Evolutionary conservation across 2,113 vertebrate genomes (phyloP).

Genomic region (Egretta garzetta): DNA sequence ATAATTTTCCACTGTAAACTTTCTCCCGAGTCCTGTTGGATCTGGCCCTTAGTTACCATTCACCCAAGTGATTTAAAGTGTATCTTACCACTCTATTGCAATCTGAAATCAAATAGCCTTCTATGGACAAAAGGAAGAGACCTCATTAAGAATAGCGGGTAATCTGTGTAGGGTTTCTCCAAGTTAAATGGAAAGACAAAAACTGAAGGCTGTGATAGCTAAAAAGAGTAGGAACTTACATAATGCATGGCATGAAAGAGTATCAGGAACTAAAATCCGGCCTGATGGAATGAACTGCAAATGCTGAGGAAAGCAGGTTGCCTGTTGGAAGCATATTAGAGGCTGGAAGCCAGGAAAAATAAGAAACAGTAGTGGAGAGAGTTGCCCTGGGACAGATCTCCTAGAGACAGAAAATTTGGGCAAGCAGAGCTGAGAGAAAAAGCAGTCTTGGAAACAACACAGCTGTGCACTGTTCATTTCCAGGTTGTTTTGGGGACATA

Average conservation of each 20-base stretch:
- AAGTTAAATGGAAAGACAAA: neutral
- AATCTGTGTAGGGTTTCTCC: neutral
- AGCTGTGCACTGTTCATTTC: neutral
- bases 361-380: neutral
- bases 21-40: neutral
- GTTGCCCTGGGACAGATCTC: neutral
- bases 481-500: neutral
- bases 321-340: neutral
- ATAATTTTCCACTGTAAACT: neutral
- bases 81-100: neutral
- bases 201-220: neutral
- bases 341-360: slow-evolving; percentile 43
- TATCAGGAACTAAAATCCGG: neutral
- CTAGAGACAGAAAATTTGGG: neutral
- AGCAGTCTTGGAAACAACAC: neutral
- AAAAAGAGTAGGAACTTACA: neutral
- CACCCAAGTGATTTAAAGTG: neutral
- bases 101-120: neutral
- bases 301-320: neutral
- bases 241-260: neutral
- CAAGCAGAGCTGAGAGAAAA: neutral
- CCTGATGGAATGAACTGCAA: neutral
- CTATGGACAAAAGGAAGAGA: neutral
- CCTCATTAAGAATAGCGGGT: neutral
- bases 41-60: neutral